Evolutionary conservation across 2,113 vertebrate genomes (phyloP).

Genomic region (Collichthys lucidus): DNA sequence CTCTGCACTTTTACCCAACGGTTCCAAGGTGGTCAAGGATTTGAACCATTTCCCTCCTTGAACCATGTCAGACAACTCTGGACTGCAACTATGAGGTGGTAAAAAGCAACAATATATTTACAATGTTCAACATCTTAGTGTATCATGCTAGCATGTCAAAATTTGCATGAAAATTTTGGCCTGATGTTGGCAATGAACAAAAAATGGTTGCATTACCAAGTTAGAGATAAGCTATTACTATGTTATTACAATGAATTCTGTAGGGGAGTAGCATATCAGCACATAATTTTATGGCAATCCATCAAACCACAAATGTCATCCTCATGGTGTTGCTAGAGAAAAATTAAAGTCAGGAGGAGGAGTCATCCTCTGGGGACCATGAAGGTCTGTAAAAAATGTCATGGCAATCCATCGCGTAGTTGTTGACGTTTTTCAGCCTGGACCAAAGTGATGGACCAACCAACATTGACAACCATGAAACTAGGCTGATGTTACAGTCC

Average conservation of each 20-base stretch:
- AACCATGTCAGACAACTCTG: background rate
- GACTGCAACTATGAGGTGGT: background rate
- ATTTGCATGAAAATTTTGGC: background rate
- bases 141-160: background rate
- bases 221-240: too few relatives aligned
- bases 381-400: background rate
- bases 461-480: background rate
- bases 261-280: too few relatives aligned
- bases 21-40: background rate
- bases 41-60: background rate
- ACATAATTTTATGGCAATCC: background rate
- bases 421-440: background rate
- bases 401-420: background rate
- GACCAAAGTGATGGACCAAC: too few relatives aligned
- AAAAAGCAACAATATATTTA: background rate
- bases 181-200: background rate
- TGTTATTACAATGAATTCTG: background rate
- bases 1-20: background rate
- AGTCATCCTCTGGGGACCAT: background rate
- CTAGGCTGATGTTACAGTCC: background rate
- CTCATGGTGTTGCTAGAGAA: background rate
- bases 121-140: background rate
- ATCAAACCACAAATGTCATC: background rate
- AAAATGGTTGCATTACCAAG: background rate
- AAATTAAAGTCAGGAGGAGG: background rate